phyloP scores from a whole-genome alignment of 2,113 vertebrate genomes.

The Crotophaga sulcirostris region DNA sequence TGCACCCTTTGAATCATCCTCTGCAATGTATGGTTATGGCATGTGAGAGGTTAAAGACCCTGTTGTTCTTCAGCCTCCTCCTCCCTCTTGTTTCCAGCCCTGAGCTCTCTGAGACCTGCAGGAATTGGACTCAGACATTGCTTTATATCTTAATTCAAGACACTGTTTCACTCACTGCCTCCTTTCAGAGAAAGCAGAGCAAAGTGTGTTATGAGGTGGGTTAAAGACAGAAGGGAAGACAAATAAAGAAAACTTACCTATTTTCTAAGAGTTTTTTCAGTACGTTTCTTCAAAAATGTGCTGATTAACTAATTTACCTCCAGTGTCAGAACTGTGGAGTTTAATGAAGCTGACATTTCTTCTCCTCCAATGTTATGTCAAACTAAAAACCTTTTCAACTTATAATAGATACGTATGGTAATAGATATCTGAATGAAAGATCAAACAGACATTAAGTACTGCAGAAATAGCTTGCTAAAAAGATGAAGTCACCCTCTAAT shows the following conservation, averaged over 20 bases:
- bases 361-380: constrained; percentile 53
- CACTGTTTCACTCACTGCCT: background rate
- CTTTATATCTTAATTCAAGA: background rate
- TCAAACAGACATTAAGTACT: constrained; percentile 64
- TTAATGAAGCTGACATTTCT: constrained; percentile 66
- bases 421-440: constrained; percentile 67
- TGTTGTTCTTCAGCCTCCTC: background rate
- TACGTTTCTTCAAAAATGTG: constrained; percentile 35
- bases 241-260: constrained; percentile 3
- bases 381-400: constrained; percentile 65
- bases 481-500: constrained; percentile 70
- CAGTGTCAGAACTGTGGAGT: background rate
- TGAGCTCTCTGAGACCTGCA: background rate
- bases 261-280: background rate
- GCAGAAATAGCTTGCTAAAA: constrained; percentile 60
- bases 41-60: background rate
- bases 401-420: constrained; percentile 55
- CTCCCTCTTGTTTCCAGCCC: background rate
- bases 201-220: background rate
- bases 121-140: background rate
- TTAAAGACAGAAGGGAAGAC: background rate
- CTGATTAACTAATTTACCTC: constrained; percentile 58
- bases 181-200: background rate
- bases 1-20: background rate
- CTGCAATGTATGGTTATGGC: background rate